Evolutionary conservation across 1,140 invertebrate species (phyloP), one percentile per base, ranked within the genome.

Genomic region (Delia radicum): DNA sequence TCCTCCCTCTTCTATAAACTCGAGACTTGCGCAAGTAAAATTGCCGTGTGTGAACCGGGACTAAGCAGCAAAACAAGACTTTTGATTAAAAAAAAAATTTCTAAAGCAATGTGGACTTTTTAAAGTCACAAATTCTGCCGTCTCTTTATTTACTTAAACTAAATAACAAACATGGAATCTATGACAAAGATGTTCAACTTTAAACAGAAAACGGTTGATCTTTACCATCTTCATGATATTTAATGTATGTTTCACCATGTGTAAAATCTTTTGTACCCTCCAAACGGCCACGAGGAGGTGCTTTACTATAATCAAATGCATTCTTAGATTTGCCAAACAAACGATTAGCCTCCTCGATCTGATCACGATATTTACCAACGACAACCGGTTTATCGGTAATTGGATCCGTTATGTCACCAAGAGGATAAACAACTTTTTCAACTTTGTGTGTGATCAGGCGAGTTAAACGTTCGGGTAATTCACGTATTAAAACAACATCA

Each of bases 401-500:
- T 33, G 95, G 95, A 87, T 95, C 94, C 61, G 90, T 93, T 18
- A 95, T 87, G 87, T 96, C 94, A 77, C 95, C 95, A 78, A 92
- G 87, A 21, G 92, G 92, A 87, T 94, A 94, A 27, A 96, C 89
- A 15, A 96, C 89, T 84, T 95, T 91, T 80, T 93, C 87, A 1
- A 96, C 89, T 87, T 91, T 89, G 79, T 96, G 94, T 7, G 92
- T 92, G 3, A 96, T 94, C 13, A 94, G 85, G 67, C 90, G 90
- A 0, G 94, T 94, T 74, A 95, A 77, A 85, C 91, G 93, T 74
- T 91, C 81, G 12, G 92, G 90, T 29, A 96, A 84, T 77, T 90
- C 88, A 84, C 94, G 88, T 78, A 96, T 91, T 13, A 96, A 86
- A 18, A 95, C 93, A 46, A 94, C 89, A 82, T 96, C 95, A 10